Percentiles rank a stretch among this genome's conserved stretches.
Evolutionary conservation across 2,888 invertebrate species (phyloP).

Genomic region (Poecilobothrus nobilitatus): DNA sequence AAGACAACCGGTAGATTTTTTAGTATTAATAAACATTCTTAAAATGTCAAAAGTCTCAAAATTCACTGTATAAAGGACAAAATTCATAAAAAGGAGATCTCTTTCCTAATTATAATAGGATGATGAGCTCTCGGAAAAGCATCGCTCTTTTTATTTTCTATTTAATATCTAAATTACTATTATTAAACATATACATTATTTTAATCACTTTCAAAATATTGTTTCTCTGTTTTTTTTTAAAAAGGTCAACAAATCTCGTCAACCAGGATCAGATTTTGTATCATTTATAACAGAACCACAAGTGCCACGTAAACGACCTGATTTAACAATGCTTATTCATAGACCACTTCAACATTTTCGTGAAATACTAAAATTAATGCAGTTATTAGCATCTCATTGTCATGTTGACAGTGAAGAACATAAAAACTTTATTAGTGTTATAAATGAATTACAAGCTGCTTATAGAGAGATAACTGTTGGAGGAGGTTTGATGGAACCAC

Average conservation of each 20-base stretch:
- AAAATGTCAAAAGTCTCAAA: no score
- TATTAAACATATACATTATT: slow-evolving; percentile 12
- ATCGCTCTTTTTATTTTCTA: no score
- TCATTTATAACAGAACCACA: slow-evolving; percentile 72
- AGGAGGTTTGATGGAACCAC: slow-evolving; percentile 76
- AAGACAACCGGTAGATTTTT: no score
- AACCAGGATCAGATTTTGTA: slow-evolving; percentile 69
- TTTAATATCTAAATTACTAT: not conserved
- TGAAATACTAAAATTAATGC: slow-evolving; percentile 53
- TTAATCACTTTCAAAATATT: slow-evolving; percentile 9
- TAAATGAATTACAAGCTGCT: slow-evolving; percentile 49
- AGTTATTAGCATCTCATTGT: slow-evolving; percentile 46
- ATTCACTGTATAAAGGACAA: no score
- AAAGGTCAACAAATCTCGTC: slow-evolving; percentile 60
- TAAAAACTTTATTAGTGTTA: slow-evolving; percentile 42
- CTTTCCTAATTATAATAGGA: no score
- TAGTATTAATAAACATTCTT: no score
- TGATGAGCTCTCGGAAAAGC: no score
- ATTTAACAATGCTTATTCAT: slow-evolving; percentile 75
- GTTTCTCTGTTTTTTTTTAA: not conserved
- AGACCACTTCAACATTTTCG: slow-evolving; percentile 76
- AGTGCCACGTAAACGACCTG: slow-evolving; percentile 71
- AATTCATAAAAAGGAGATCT: no score
- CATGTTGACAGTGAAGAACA: slow-evolving; percentile 43
- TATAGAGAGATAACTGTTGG: slow-evolving; percentile 78